These are phyloP conservation scores for Tachina grossa DNA, from an alignment of 2,888 invertebrate genomes.

Conservation along the genomic window DNA sequence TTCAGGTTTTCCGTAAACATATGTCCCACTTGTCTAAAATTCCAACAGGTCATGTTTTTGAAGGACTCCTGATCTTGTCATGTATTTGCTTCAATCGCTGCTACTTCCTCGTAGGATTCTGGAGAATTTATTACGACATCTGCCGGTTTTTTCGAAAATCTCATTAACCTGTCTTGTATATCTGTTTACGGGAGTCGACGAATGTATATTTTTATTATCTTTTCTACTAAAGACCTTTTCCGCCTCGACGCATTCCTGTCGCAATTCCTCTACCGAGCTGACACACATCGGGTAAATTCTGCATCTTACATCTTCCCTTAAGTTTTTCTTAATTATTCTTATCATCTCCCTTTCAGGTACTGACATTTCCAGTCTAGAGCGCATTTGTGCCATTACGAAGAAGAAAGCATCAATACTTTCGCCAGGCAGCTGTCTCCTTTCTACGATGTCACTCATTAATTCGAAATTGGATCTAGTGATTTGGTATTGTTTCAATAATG, in stretches of 20 bases:
- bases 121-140: neutral
- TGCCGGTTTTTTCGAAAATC: neutral
- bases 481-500: neutral
- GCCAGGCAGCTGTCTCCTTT: conserved; percentile 15
- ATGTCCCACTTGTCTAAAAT: too few species aligned
- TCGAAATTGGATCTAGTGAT: neutral
- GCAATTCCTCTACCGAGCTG: conserved; percentile 7
- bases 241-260: conserved; percentile 25
- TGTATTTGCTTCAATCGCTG: neutral
- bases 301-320: neutral
- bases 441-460: neutral
- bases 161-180: neutral
- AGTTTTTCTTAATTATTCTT: conserved; percentile 38
- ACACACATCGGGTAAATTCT: conserved; percentile 20
- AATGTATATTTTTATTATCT: neutral
- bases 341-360: conserved; percentile 44
- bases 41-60: too few species aligned
- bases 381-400: conserved; percentile 8
- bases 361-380: neutral
- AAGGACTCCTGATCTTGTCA: too few species aligned
- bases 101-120: neutral
- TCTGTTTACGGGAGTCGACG: neutral
- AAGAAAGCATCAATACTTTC: conserved; percentile 9
- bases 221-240: conserved; percentile 10
- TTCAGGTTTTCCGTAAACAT: too few species aligned